A percentile compares a stretch with the other conserved stretches of the same genome.
These are phyloP conservation scores for Drosophila anomelani DNA, from an alignment of 2,888 invertebrate species.

Conservation along the genomic window DNA sequence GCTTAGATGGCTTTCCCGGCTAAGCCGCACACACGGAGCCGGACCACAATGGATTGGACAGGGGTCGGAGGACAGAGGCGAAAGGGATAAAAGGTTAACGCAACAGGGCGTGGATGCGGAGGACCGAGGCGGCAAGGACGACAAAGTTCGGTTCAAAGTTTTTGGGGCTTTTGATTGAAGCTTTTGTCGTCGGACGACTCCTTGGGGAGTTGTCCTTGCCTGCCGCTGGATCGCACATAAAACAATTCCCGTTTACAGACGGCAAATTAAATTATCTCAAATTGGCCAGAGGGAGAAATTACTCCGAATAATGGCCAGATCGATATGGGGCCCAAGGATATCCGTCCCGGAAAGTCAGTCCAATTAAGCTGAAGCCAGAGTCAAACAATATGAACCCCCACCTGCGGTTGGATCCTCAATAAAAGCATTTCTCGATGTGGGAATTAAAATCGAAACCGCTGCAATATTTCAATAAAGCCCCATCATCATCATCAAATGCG, in stretches of 20 bases:
- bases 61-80: constrained; percentile 4
- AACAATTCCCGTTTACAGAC: constrained; percentile 61
- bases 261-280: constrained; percentile 56
- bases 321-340: constrained; percentile 49
- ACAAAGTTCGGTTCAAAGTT: constrained; percentile 51
- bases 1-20: constrained; percentile 65
- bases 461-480: constrained; percentile 42
- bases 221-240: constrained; percentile 24
- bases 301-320: constrained; percentile 17
- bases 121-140: constrained; percentile 26
- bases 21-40: constrained; percentile 40
- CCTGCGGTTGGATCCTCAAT: constrained; percentile 20
- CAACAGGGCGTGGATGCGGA: constrained; percentile 53
- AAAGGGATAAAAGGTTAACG: constrained; percentile 63
- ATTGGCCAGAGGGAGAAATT: constrained; percentile 39
- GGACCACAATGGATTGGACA: constrained; percentile 49
- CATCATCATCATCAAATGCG: constrained; percentile 40
- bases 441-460: constrained; percentile 29
- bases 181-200: constrained; percentile 60
- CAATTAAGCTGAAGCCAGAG: constrained; percentile 47
- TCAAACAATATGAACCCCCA: constrained; percentile 54
- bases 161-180: constrained; percentile 63
- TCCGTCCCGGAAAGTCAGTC: constrained; percentile 28
- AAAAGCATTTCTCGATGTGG: constrained; percentile 9
- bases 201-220: constrained; percentile 30